These are phyloP conservation scores for Phrynosoma blainvillii DNA, from an alignment of 2,113 vertebrate species.

Conservation along the genomic window DNA sequence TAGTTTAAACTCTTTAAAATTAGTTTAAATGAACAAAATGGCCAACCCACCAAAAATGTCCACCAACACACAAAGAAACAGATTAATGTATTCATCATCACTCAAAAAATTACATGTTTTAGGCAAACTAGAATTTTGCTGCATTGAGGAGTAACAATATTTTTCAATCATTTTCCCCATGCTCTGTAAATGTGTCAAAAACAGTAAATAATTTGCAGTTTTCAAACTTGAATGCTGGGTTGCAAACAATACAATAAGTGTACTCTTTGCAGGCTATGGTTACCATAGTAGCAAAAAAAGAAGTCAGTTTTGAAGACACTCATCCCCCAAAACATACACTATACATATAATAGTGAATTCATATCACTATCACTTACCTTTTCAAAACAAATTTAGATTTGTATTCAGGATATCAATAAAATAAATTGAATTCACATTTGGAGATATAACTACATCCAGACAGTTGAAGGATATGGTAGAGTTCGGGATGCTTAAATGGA, in stretches of 20 bases:
- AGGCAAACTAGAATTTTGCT: too few relatives aligned
- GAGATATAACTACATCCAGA: neutral
- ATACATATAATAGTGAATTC: neutral
- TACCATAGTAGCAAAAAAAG: neutral
- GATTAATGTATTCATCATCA: too few relatives aligned
- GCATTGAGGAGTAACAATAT: too few relatives aligned
- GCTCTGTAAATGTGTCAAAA: neutral
- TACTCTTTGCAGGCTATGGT: neutral
- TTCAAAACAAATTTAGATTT: conserved; percentile 42
- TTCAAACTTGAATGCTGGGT: neutral
- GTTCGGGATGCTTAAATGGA: neutral
- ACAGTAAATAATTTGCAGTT: neutral
- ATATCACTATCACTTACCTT: conserved; percentile 7
- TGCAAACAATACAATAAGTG: neutral
- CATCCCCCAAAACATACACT: neutral
- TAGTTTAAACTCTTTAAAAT: neutral
- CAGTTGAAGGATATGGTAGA: neutral
- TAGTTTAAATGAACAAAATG: neutral
- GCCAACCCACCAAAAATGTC: too few relatives aligned
- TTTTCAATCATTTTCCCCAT: too few relatives aligned
- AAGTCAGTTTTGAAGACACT: neutral
- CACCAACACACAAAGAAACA: neutral
- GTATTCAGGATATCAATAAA: conserved; percentile 24
- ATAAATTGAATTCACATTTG: neutral
- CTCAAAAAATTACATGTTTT: too few relatives aligned